Evolutionary conservation across 1,140 invertebrate species (phyloP).

Genomic region (Drosophila athabasca): DNA sequence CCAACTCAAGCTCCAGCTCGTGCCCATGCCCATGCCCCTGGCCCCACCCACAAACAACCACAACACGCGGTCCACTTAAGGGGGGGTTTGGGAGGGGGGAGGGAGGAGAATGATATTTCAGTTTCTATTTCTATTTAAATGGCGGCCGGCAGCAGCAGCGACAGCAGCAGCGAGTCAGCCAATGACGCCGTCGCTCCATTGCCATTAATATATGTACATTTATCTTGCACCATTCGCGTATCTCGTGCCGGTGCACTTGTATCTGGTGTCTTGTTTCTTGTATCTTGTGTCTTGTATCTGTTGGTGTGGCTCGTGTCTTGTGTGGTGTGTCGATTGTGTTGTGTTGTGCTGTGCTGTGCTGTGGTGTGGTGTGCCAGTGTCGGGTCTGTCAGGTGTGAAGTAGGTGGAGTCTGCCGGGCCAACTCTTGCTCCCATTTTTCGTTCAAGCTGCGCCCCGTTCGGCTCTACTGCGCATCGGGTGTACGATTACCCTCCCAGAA

Average conservation of each 20-base stretch:
- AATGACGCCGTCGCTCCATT: constrained; percentile 23
- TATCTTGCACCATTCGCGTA: constrained; percentile 22
- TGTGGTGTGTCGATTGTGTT: constrained; percentile 1
- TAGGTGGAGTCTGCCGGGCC: constrained; percentile 36
- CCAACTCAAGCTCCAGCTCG: neutral
- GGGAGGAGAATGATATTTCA: constrained; percentile 28
- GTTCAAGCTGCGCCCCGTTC: constrained; percentile 1
- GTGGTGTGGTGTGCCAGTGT: constrained; percentile 3
- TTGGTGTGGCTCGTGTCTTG: constrained; percentile 15
- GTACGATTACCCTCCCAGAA: neutral
- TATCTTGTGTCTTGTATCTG: constrained; percentile 30
- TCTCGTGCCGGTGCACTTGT: constrained; percentile 26
- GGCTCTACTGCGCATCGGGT: constrained; percentile 4
- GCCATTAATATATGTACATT: constrained; percentile 23
- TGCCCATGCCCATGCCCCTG: neutral
- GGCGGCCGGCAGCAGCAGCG: constrained; percentile 13
- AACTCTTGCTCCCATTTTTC: constrained; percentile 4
- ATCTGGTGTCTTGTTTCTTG: constrained; percentile 8
- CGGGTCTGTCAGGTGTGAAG: constrained; percentile 37
- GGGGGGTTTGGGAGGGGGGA: neutral
- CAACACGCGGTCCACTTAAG: constrained; percentile 16
- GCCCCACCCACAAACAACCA: neutral
- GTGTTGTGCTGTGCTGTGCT: constrained; percentile 1
- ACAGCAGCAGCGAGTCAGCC: too few relatives aligned
- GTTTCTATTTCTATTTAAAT: constrained; percentile 44